Evolutionary conservation across 2,797 vertebrate species (phyloP).

Genomic region (Sebastes vulpes): DNA sequence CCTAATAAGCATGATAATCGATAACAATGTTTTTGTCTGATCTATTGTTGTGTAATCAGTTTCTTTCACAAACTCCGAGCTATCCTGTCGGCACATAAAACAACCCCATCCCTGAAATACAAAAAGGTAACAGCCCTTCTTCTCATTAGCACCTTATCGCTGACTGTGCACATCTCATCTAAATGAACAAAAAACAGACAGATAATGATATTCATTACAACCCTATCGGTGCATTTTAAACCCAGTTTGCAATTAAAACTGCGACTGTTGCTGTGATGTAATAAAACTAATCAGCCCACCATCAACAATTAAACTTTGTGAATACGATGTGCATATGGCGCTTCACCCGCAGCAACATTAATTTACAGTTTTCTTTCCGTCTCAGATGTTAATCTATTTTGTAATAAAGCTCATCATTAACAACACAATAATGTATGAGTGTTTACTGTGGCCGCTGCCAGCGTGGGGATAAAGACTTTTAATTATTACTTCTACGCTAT

Average conservation of each 20-base stretch:
- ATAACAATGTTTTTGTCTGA: not conserved
- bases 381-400: constrained; percentile 21
- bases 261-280: not conserved
- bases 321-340: not conserved
- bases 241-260: constrained; percentile 4
- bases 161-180: not conserved
- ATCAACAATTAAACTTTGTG: constrained; percentile 8
- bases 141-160: not conserved
- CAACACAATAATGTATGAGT: not conserved
- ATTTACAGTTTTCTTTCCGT: constrained; percentile 3
- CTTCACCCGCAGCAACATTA: not conserved
- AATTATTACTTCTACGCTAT: not conserved
- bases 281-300: constrained; percentile 19
- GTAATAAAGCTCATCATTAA: constrained; percentile 24
- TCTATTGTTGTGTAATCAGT: not conserved
- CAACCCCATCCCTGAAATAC: not conserved
- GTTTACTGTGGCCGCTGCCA: not conserved
- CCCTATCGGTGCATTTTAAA: constrained; percentile 28
- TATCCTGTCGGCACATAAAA: not conserved
- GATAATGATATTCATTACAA: constrained; percentile 10
- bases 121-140: not conserved
- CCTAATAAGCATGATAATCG: not conserved
- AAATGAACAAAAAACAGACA: not conserved
- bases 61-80: not conserved
- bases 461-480: not conserved